Conservation (phyloP, 2,797 vertebrate species). For the Amblyopsis hoosieri region DNA sequence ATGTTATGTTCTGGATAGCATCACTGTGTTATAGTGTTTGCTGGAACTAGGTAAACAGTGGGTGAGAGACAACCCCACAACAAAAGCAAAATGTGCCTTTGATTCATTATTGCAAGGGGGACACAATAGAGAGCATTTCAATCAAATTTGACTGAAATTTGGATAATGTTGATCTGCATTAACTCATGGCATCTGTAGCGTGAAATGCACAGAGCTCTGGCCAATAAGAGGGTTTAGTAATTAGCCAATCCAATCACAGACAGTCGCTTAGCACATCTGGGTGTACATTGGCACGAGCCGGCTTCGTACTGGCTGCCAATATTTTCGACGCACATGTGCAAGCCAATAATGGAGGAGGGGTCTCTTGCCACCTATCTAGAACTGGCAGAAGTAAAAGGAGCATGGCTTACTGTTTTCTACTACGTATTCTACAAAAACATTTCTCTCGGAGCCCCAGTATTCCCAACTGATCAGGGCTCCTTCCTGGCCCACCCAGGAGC, state of each 20-base stretch:
- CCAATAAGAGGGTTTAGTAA: conserved; percentile 36
- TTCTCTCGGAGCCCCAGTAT: conserved; percentile 90
- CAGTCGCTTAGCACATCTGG: conserved; percentile 51
- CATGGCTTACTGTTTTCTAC: conserved; percentile 90
- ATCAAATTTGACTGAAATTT: conserved; percentile 40
- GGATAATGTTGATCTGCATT: conserved; percentile 32
- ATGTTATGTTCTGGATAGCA: conserved; percentile 18
- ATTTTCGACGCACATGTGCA: conserved; percentile 62
- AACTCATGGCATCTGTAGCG: conserved; percentile 23
- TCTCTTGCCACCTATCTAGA: conserved; percentile 63
- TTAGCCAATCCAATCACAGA: conserved; percentile 53
- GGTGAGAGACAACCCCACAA: conserved; percentile 67
- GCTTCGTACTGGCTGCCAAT: conserved; percentile 35
- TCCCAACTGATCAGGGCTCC: conserved; percentile 94
- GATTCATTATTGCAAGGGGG: conserved; percentile 59
- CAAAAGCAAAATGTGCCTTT: conserved; percentile 28
- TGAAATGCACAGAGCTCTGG: conserved; percentile 23
- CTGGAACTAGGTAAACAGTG: conserved; percentile 38
- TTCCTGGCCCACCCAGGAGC: conserved; percentile 81
- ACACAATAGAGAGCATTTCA: conserved; percentile 40
- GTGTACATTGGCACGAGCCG: conserved; percentile 39
- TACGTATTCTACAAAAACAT: conserved; percentile 94
- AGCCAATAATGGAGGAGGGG: conserved; percentile 55
- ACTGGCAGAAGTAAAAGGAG: conserved; percentile 43
- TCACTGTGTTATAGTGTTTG: conserved; percentile 29